Evolutionary conservation across 1,140 invertebrate genomes (phyloP), one percentile per base, ranked within the genome.

Genomic region (Listronotus oregonensis): DNA sequence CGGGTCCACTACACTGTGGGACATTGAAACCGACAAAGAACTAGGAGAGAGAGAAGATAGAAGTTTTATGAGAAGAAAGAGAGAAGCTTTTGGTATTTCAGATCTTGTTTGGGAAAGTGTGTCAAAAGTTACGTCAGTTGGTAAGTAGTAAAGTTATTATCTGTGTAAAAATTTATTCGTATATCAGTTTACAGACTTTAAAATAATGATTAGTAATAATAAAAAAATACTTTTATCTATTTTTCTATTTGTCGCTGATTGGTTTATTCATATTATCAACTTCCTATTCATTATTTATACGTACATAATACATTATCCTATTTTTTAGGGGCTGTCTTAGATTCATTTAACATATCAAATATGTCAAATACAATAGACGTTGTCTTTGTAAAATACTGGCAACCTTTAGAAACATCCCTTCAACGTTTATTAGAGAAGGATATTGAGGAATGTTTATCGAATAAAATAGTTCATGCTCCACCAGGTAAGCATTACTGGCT

Each of bases 341-440:
- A 73, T 52, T 68, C 77, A 17, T 43, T 70, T 5, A 71, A 76
- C 31, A 62, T 40, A 8, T 54, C 67, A 15, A 46, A 70, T 50
- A 76, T 69, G 64, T 73, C 81, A 5, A 70, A 73, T 67, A 71
- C 81, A 5, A 69, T 85, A 11, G 85, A 86, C 75, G 55, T 86
- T 11, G 71, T 86, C 21, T 84, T 85, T 63, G 77, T 84, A 9
- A 85, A 83, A 31, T 84, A 83, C 68, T 85, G 83, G 83, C 66
- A 82, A 46, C 81, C 83, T 12, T 60, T 81, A 0, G 79, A 80
- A 50, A 73, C 77, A 6, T 70, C 75, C 14, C 73, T 80, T 1
- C 66, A 81, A 34, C 73, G 83, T 50, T 64, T 84, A 7, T 27
- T 82, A 9, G 77, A 81, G 44, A 72, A 78, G 49, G 83, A 86